A percentile compares a stretch with the other conserved stretches of the same genome.
These are phyloP conservation scores for Cydia strobilella DNA, from an alignment of 1,140 invertebrate genomes.

Conservation along the genomic window DNA sequence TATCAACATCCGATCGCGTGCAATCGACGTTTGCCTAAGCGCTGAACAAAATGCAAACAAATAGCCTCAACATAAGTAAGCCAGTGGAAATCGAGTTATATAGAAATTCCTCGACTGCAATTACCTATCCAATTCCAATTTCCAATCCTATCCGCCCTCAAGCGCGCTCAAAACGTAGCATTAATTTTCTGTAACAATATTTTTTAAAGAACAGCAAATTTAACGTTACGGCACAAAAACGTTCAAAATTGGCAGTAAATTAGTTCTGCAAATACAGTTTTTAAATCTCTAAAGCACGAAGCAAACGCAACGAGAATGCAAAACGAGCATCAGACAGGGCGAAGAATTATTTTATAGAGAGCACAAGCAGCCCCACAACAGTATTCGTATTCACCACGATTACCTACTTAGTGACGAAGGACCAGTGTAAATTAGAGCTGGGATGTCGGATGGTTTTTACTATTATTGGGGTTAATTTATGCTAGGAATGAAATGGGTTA, in stretches of 20 bases:
- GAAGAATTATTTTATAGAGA: conserved; percentile 31
- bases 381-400: neutral
- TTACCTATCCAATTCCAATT: no score
- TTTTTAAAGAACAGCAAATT: neutral
- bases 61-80: no score
- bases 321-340: conserved; percentile 26
- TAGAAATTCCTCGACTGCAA: no score
- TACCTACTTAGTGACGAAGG: neutral
- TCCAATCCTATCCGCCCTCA: no score
- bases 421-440: neutral
- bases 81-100: no score
- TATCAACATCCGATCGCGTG: no score
- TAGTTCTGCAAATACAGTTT: conserved; percentile 22
- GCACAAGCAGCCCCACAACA: neutral
- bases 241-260: conserved; percentile 23
- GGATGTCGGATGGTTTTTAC: neutral
- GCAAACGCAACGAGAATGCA: conserved; percentile 14
- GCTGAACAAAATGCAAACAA: no score
- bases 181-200: neutral
- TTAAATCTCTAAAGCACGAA: conserved; percentile 22
- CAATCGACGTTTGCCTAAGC: no score
- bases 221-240: neutral
- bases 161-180: neutral
- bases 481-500: neutral
- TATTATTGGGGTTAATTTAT: neutral